Percentiles rank a stretch among this genome's conserved stretches.
Conservation (phyloP, 2,797 vertebrate species). For the Takifugu rubripes region DNA sequence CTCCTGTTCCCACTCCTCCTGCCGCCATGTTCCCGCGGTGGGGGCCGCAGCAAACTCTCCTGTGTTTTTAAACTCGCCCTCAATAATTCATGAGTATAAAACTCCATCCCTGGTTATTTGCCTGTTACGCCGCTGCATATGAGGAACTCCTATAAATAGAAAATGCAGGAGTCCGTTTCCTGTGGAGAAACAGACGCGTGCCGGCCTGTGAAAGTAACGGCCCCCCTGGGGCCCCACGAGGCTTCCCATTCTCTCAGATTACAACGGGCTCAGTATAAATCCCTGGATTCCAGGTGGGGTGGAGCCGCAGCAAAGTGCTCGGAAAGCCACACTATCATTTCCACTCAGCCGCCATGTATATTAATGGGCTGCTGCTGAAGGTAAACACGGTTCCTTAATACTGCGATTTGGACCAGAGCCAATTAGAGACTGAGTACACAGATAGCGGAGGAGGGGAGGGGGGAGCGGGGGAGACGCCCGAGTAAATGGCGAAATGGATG, state of each 20-base stretch:
- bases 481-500: conserved; percentile 1
- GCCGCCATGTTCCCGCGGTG: neutral
- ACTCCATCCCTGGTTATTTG: conserved; percentile 32
- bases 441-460: conserved; percentile 2
- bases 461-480: conserved; percentile 4
- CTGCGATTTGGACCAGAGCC: conserved; percentile 36
- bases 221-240: conserved; percentile 29
- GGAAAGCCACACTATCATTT: conserved; percentile 38
- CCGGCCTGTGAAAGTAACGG: conserved; percentile 19
- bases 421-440: conserved; percentile 28
- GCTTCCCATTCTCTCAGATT: conserved; percentile 51
- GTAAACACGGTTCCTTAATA: conserved; percentile 51
- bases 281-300: conserved; percentile 23
- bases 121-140: conserved; percentile 13
- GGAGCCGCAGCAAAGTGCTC: conserved; percentile 21
- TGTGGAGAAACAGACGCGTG: conserved; percentile 16
- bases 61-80: conserved; percentile 36
- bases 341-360: conserved; percentile 52
- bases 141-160: conserved; percentile 48
- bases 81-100: conserved; percentile 55
- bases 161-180: conserved; percentile 14
- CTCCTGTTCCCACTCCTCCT: neutral
- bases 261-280: conserved; percentile 35
- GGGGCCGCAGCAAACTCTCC: conserved; percentile 8
- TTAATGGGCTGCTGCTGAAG: conserved; percentile 55